Evolutionary conservation across 2,888 invertebrate species (phyloP).

Genomic region (Sarcophaga subvicina): DNA sequence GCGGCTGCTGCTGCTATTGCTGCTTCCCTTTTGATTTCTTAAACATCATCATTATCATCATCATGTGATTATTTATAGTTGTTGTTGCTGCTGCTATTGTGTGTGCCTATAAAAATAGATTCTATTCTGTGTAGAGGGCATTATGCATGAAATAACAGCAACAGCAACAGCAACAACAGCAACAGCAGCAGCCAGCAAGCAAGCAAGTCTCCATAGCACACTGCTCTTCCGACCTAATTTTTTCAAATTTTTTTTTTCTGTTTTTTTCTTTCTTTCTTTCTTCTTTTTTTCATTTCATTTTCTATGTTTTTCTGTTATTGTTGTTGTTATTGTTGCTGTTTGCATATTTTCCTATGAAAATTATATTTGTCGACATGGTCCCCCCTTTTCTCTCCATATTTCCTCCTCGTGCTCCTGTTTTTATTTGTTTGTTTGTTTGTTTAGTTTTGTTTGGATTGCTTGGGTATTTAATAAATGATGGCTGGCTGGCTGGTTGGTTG

Average conservation of each 20-base stretch:
- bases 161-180: neutral
- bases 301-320: constrained; percentile 4
- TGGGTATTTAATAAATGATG: constrained; percentile 47
- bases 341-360: constrained; percentile 60
- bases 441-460: neutral
- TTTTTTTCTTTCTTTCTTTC: constrained; percentile 34
- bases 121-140: constrained; percentile 63
- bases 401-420: too few relatives aligned
- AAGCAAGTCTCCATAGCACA: constrained; percentile 66
- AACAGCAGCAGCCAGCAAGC: constrained; percentile 19
- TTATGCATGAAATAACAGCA: constrained; percentile 62
- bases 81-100: constrained; percentile 27
- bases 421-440: too few relatives aligned
- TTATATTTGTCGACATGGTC: constrained; percentile 52
- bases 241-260: constrained; percentile 42
- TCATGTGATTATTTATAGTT: constrained; percentile 16
- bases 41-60: constrained; percentile 2
- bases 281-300: constrained; percentile 44
- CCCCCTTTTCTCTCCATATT: neutral
- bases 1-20: too few relatives aligned
- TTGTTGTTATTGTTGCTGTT: constrained; percentile 34
- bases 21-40: neutral
- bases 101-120: constrained; percentile 61
- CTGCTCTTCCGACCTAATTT: constrained; percentile 74
- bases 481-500: neutral